These are phyloP conservation scores for Gallinago jamesoni DNA, from an alignment of 2,113 vertebrate species.

Conservation along the genomic window DNA sequence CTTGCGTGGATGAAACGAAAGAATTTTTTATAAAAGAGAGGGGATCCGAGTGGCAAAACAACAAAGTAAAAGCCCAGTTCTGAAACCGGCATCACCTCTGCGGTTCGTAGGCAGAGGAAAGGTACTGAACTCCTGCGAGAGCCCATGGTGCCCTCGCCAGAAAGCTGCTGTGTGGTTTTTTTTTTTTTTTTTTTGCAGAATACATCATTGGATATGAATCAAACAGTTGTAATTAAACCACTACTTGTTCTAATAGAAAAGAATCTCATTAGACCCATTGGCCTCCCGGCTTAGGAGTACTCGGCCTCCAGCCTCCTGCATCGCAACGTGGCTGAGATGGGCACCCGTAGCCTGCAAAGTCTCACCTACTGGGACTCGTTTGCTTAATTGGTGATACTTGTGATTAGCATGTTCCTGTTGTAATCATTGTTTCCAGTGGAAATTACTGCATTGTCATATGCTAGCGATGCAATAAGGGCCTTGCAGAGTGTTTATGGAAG, in stretches of 20 bases:
- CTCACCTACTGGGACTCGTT: not conserved
- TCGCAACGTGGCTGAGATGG: fast-evolving
- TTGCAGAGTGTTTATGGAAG: not conserved
- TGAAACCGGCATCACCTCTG: fast-evolving
- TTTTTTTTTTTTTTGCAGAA: not conserved
- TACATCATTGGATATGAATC: fast-evolving
- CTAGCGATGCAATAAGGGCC: not conserved
- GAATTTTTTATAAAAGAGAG: not conserved
- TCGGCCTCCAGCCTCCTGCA: not conserved
- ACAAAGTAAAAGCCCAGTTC: not conserved
- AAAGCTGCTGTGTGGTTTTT: not conserved
- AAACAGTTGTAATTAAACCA: not conserved
- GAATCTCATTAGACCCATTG: not conserved
- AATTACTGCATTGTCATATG: not conserved
- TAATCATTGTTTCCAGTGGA: not conserved
- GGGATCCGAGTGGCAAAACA: not conserved
- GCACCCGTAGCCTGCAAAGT: not conserved
- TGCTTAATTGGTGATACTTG: not conserved
- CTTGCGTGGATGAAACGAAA: not conserved
- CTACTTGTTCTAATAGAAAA: not conserved
- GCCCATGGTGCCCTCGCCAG: not conserved
- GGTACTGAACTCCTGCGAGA: not conserved
- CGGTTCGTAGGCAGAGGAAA: not conserved
- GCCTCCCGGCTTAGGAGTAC: not conserved
- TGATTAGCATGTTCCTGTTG: not conserved